Evolutionary conservation across 2,888 invertebrate species (phyloP).

Genomic region (Agonopterix subpropinquella): DNA sequence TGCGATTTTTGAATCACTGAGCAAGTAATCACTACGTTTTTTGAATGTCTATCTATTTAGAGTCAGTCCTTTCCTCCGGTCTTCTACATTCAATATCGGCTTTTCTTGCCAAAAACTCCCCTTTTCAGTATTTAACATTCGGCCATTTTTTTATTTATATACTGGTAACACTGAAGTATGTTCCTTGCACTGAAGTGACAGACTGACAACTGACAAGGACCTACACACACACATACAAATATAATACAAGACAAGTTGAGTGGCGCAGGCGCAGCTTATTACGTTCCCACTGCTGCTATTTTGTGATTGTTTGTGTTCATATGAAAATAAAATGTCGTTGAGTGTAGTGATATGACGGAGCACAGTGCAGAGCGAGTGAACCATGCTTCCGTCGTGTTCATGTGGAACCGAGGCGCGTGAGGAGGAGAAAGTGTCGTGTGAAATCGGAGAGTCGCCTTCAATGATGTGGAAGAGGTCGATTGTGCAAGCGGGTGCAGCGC

Average conservation of each 20-base stretch:
- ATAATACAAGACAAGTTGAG: background rate
- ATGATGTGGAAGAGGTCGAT: constrained; percentile 74
- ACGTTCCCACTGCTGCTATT: background rate
- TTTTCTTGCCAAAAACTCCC: too few relatives aligned
- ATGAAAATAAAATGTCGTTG: background rate
- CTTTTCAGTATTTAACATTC: too few relatives aligned
- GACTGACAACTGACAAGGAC: too few relatives aligned
- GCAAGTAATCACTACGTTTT: too few relatives aligned
- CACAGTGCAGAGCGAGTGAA: constrained; percentile 22
- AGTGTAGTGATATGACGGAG: constrained; percentile 39
- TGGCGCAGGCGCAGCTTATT: constrained; percentile 7
- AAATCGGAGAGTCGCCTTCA: constrained; percentile 68
- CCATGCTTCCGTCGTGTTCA: constrained; percentile 36
- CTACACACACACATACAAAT: too few relatives aligned
- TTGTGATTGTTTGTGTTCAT: constrained; percentile 2
- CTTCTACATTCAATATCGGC: too few relatives aligned
- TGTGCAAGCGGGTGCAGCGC: constrained; percentile 58
- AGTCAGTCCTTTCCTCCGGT: too few relatives aligned
- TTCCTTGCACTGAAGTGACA: too few relatives aligned
- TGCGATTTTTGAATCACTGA: too few relatives aligned
- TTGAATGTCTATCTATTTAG: too few relatives aligned
- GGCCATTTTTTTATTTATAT: too few relatives aligned
- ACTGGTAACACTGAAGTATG: too few relatives aligned
- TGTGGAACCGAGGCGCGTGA: constrained; percentile 33
- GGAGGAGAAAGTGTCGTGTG: constrained; percentile 70